Percentiles rank a stretch among this genome's conserved stretches.
These are phyloP conservation scores for Sebastes cheni DNA, from an alignment of 2,797 vertebrate genomes.

Conservation along the genomic window DNA sequence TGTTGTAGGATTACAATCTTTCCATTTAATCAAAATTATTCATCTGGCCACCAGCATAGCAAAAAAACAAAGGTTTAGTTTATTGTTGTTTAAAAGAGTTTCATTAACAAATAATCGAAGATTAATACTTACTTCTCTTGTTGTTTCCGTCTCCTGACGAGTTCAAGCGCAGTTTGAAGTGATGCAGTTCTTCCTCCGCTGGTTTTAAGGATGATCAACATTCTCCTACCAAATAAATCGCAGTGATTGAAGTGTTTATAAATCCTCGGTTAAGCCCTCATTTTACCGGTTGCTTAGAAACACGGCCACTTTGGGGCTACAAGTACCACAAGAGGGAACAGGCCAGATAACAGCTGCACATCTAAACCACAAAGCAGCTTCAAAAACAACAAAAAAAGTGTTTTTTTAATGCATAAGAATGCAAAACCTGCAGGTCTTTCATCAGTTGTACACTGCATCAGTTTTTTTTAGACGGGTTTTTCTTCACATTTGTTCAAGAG, in stretches of 20 bases:
- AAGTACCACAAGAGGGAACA: slow-evolving; percentile 64
- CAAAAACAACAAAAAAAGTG: slow-evolving; percentile 24
- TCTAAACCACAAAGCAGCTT: slow-evolving; percentile 20
- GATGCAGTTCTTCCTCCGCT: slow-evolving; percentile 20
- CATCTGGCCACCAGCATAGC: too few relatives aligned
- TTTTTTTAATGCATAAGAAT: slow-evolving; percentile 21
- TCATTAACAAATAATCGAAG: neutral
- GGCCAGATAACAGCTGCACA: slow-evolving; percentile 41
- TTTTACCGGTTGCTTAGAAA: slow-evolving; percentile 92
- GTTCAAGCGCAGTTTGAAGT: slow-evolving; percentile 20
- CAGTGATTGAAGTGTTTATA: slow-evolving; percentile 84
- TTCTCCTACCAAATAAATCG: slow-evolving; percentile 79
- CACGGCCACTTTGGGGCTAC: slow-evolving; percentile 80
- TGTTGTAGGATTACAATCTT: too few relatives aligned
- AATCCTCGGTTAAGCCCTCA: slow-evolving; percentile 88
- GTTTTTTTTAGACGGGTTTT: slow-evolving; percentile 30
- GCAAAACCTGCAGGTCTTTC: slow-evolving; percentile 34
- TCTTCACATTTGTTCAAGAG: slow-evolving; percentile 59
- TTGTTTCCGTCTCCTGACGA: slow-evolving; percentile 6
- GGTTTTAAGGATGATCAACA: slow-evolving; percentile 49
- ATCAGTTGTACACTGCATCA: slow-evolving; percentile 19
- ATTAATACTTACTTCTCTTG: slow-evolving; percentile 45
- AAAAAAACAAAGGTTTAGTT: too few relatives aligned
- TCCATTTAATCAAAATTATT: too few relatives aligned
- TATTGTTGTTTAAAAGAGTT: neutral